A percentile compares a stretch with the other conserved stretches of the same genome.
phyloP scores from a whole-genome alignment of 1,140 invertebrate species.

The Acyrthosiphon pisum region DNA sequence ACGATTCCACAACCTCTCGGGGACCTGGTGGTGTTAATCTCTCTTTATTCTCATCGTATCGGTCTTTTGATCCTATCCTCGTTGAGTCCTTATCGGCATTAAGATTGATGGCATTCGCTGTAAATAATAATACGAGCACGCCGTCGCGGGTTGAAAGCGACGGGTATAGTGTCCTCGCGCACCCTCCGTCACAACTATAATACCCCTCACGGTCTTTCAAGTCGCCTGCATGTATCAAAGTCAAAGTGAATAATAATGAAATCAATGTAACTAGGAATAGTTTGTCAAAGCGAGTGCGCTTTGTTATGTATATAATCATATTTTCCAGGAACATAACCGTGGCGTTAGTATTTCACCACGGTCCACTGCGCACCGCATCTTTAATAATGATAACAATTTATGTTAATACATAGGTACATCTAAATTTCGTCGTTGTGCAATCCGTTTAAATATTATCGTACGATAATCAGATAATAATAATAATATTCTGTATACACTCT shows the following conservation, averaged over 20 bases:
- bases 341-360: not conserved
- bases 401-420: not conserved
- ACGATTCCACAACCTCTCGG: not conserved
- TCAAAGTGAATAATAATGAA: slow-evolving; percentile 46
- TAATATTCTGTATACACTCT: not conserved
- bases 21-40: not conserved
- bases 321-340: not conserved
- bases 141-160: not conserved
- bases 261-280: slow-evolving; percentile 5
- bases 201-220: not conserved
- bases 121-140: not conserved
- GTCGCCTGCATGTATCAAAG: slow-evolving; percentile 24
- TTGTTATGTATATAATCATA: slow-evolving; percentile 32
- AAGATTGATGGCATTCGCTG: slow-evolving; percentile 32
- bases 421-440: no score
- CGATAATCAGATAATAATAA: not conserved
- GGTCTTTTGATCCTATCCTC: not conserved
- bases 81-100: not conserved
- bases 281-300: not conserved
- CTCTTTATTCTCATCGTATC: not conserved
- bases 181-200: not conserved
- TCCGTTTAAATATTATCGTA: not conserved
- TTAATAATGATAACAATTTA: not conserved
- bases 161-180: not conserved
- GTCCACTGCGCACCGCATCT: not conserved